Evolutionary conservation across 2,797 vertebrate species (phyloP), one percentile per base, ranked within the genome.

Genomic region (Pagetopsis macropterus): DNA sequence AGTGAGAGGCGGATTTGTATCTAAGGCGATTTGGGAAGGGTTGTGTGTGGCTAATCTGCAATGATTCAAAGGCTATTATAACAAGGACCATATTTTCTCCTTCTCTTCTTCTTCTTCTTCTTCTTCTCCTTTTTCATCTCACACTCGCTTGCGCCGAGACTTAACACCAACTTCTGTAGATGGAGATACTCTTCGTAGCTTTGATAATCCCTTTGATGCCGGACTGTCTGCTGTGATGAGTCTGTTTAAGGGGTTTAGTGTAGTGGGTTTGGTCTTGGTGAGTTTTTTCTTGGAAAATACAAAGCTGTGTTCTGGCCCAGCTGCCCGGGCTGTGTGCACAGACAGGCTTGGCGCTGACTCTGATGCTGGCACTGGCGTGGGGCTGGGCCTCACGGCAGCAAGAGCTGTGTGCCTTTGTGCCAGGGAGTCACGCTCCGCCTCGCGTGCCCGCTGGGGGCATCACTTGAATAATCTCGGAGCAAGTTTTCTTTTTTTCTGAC

Each of bases 131-230:
- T 82, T 66, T 78, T 75, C 71, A 67, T 79, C 75, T 75, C 70
- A 68, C 76, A 81, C 61, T 83, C n/a, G 11, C 76, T 81, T 75
- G 70, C 66, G 68, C 82, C 45, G 55, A 81, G 81, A 82, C 74
- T 85, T 72, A 83, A 75, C 72, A 75, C 79, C 72, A 58, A 64
- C 82, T 86, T 88, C 69, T 84, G 74, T 63, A 48, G 78, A 84
- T 71, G 78, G 61, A 78, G 82, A 83, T 81, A 49, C 80, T 82
- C 50, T 5, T 68, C 72, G 79, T 57, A 50, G 70, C 80, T 84
- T 77, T 72, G 75, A 80, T 90, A 89, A 92, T 90, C 90, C 87
- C 85, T 91, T 92, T 92, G 90, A 92, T 91, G 90, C 89, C 59
- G 7, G 87, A 72, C 79, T 66, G 83, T 88, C 85, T 85, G 77